Evolutionary conservation across 2,888 invertebrate genomes (phyloP), one percentile per base, ranked within the genome.

Genomic region (Pherbina coryleti): DNA sequence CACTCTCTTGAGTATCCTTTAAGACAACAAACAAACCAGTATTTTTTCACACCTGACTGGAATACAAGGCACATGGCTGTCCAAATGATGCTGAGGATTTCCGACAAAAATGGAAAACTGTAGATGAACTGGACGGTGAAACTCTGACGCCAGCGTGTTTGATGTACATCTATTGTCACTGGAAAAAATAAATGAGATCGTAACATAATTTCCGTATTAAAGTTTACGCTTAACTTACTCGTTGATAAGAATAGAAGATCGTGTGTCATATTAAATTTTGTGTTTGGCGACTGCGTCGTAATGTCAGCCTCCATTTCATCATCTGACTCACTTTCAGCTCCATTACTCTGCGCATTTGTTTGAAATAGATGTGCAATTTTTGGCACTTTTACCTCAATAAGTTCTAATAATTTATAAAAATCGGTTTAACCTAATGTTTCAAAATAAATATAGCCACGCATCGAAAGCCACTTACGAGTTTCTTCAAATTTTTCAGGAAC

Each of bases 21-120:
- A 22, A 75, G 31, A 31, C 8, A 49, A 31, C 62, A 57, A n/a
- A 78, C 85, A 81, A 78, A 88, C 88, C 85, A 86, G 60, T 83
- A 84, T 80, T 87, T 87, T 79, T 87, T 87, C 69, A 83, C 85
- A 79, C 88, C 86, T 71, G 87, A 85, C 81, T 86, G 87, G 79
- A 82, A 88, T 79, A 88, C 84, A 70, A 88, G 81, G 69, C 88
- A 87, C 89, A 88, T 89, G 69, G 87, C 86, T 53, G 87, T 85
- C 87, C 89, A 88, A 22, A 88, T 82, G 69, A 89, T 87, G 79
- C 87, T 88, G 70, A 87, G 83, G 11, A 87, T 84, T 81, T 86
- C 86, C 28, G 88, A 89, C 71, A 88, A 81, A 66, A 88, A 79
- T 19, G 88, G 88, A 84, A 88, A 87, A 75, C 81, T 83, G 69